Percentiles rank a stretch among this genome's conserved stretches.
phyloP scores from a whole-genome alignment of 2,888 invertebrate genomes.

The Beris morrisii region DNA sequence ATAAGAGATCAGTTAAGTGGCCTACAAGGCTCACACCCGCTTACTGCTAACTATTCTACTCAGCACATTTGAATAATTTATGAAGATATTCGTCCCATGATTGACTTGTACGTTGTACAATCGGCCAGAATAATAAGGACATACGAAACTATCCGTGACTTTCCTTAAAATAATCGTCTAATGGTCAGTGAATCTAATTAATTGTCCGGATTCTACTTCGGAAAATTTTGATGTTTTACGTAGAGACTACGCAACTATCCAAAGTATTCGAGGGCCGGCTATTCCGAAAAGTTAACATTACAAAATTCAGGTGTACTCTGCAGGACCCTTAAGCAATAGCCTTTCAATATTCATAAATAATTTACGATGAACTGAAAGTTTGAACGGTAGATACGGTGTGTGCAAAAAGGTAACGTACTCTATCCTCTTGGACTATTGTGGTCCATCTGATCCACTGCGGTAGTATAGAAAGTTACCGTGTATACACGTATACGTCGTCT shows the following conservation, averaged over 20 bases:
- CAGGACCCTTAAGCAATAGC: slow-evolving; percentile 35
- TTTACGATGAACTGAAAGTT: slow-evolving; percentile 36
- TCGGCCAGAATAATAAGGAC: slow-evolving; percentile 22
- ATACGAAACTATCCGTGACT: too few species aligned
- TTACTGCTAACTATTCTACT: slow-evolving; percentile 24
- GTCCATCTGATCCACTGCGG: slow-evolving; percentile 37
- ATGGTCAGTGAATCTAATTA: slow-evolving; percentile 24
- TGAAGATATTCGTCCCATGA: slow-evolving; percentile 28
- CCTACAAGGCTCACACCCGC: not conserved
- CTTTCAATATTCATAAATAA: slow-evolving; percentile 41
- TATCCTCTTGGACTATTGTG: slow-evolving; percentile 27
- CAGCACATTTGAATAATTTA: slow-evolving; percentile 28
- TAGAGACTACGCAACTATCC: slow-evolving; percentile 7
- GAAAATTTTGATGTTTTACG: slow-evolving; percentile 28
- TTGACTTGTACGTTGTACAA: slow-evolving; percentile 26
- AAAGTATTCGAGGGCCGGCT: slow-evolving; percentile 3
- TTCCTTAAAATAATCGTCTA: not conserved
- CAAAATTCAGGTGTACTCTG: slow-evolving; percentile 11
- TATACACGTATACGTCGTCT: slow-evolving; percentile 24
- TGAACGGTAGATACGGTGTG: slow-evolving; percentile 15
- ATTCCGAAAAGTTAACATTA: slow-evolving; percentile 15
- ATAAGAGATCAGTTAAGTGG: too few species aligned
- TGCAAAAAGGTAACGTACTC: not conserved
- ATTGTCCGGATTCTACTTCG: slow-evolving; percentile 6
- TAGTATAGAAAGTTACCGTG: slow-evolving; percentile 6